Evolutionary conservation across 2,113 vertebrate species (phyloP).

Genomic region (Raja brachyura): DNA sequence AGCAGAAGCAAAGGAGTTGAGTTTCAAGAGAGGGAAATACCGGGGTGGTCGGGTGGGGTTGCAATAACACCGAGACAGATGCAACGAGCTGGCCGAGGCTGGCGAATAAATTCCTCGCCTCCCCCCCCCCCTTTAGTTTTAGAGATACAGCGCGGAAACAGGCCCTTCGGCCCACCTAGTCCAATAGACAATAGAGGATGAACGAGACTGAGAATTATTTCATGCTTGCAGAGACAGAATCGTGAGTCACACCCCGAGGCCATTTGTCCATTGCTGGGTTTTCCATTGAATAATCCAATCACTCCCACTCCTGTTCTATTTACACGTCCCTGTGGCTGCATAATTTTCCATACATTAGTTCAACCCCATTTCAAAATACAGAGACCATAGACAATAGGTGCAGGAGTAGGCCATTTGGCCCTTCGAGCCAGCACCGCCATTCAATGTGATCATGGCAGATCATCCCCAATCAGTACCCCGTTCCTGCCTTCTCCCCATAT

Average conservation of each 20-base stretch:
- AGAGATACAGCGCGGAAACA: no score
- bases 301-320: background rate
- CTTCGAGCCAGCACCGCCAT: no score
- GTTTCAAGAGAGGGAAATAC: background rate
- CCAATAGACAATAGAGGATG: no score
- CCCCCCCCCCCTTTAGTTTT: no score
- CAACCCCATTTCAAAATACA: background rate
- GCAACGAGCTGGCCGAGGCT: background rate
- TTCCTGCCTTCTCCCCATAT: no score
- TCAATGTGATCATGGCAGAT: no score
- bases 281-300: background rate
- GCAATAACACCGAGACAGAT: background rate
- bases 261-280: background rate
- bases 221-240: background rate
- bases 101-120: background rate
- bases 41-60: no score
- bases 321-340: background rate
- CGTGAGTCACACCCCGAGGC: background rate
- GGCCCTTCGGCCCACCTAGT: no score
- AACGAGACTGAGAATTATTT: background rate
- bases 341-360: background rate
- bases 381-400: no score
- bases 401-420: no score
- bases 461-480: no score
- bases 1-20: slow-evolving; percentile 31